These are phyloP conservation scores for Elgonia sp. DNA, from an alignment of 2,888 invertebrate genomes.

Conservation along the genomic window DNA sequence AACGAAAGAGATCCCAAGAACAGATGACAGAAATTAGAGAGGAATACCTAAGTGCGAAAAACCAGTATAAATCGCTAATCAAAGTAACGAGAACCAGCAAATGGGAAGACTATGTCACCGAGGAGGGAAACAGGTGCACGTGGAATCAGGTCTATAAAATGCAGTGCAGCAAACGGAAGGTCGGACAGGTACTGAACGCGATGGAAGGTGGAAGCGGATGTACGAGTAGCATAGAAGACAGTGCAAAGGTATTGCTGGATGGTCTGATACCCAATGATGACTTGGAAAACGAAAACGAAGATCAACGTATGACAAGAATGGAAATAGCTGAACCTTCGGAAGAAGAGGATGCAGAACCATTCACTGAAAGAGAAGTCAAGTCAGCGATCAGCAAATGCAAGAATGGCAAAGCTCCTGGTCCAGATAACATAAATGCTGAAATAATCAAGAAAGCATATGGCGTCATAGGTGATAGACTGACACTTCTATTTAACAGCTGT, in stretches of 20 bases:
- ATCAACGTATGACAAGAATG: neutral
- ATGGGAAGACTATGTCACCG: constrained; percentile 33
- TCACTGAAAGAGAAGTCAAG: neutral
- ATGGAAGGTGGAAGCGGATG: neutral
- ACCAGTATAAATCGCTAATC: neutral
- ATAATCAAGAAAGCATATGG: neutral
- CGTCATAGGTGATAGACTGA: neutral
- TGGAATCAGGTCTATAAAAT: constrained; percentile 38
- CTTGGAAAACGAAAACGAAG: neutral
- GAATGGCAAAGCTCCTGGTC: constrained; percentile 21
- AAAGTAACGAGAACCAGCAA: neutral
- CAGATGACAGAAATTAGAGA: neutral
- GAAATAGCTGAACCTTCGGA: neutral
- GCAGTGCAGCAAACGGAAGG: neutral
- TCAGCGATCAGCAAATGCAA: neutral
- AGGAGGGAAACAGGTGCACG: constrained; percentile 16
- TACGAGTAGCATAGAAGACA: neutral
- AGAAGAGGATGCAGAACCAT: neutral
- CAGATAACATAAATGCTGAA: neutral
- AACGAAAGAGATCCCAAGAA: neutral
- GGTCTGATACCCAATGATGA: constrained; percentile 24
- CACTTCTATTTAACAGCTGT: constrained; percentile 26
- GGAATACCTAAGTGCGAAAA: neutral
- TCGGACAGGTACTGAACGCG: constrained; percentile 5
- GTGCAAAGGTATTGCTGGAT: neutral